phyloP scores from a whole-genome alignment of 2,888 invertebrate species.

The Leptothorax acervorum region DNA sequence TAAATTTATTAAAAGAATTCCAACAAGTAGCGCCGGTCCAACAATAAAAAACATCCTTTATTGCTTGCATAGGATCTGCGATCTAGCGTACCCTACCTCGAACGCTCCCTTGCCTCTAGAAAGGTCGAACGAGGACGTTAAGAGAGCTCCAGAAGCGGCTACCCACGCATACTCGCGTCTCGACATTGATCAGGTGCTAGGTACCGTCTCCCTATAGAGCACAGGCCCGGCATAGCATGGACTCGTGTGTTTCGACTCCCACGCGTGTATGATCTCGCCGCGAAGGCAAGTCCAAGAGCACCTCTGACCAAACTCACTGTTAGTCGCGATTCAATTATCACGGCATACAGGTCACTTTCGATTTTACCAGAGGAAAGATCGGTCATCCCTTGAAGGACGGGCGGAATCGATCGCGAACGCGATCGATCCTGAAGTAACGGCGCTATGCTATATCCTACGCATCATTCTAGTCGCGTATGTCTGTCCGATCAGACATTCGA shows the following conservation, averaged over 20 bases:
- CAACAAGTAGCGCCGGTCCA: constrained; percentile 77
- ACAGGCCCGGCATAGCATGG: not conserved
- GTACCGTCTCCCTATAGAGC: constrained; percentile 24
- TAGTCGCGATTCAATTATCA: constrained; percentile 50
- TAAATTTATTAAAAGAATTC: constrained; percentile 60
- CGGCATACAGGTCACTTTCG: constrained; percentile 28
- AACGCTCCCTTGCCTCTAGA: not conserved
- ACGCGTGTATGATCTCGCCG: constrained; percentile 37
- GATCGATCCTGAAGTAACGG: not conserved
- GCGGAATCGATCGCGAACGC: constrained; percentile 7
- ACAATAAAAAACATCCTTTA: constrained; percentile 47
- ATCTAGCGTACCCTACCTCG: not conserved
- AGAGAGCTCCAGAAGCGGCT: constrained; percentile 38
- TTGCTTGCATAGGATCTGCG: not conserved
- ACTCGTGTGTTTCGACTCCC: constrained; percentile 15
- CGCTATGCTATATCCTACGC: not conserved
- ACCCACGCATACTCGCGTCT: constrained; percentile 17
- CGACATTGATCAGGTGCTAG: constrained; percentile 48
- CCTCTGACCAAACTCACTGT: constrained; percentile 24
- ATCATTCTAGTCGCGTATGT: not conserved
- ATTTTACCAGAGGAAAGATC: constrained; percentile 7
- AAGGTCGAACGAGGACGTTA: constrained; percentile 11
- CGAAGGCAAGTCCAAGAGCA: constrained; percentile 37
- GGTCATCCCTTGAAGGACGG: not conserved
- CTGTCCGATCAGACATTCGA: not conserved